Evolutionary conservation across 53 echinoderm and acorn worm genomes (phyloP).

Genomic region (Temnopleurus reevesii): DNA sequence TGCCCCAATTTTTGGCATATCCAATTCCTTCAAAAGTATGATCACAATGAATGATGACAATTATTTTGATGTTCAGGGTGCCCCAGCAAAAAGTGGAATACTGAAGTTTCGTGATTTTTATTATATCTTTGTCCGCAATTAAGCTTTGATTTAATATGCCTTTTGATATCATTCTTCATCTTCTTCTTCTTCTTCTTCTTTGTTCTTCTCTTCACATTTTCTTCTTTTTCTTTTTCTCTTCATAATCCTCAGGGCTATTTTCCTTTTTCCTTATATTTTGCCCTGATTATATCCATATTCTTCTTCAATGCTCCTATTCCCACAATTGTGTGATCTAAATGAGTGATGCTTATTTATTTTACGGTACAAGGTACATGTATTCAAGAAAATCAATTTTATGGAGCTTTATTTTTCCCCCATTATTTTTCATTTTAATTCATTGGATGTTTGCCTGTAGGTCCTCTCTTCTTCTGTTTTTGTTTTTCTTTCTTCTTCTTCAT

Average conservation of each 20-base stretch:
- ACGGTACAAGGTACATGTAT: too few species aligned
- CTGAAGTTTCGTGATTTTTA: not conserved
- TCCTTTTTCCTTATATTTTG: too few species aligned
- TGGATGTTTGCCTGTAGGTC: not conserved
- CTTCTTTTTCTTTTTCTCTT: too few species aligned
- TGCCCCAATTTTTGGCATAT: too few species aligned
- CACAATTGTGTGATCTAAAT: too few species aligned
- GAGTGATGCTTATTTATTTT: too few species aligned
- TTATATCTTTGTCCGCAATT: not conserved
- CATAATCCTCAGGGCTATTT: too few species aligned
- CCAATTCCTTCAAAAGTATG: not conserved
- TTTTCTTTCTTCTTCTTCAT: not conserved
- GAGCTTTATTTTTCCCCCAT: too few species aligned
- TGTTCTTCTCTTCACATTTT: not conserved
- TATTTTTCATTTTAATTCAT: not conserved
- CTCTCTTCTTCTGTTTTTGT: not conserved
- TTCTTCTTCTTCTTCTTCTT: not conserved
- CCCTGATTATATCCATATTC: too few species aligned
- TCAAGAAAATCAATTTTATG: too few species aligned
- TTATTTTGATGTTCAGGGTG: not conserved
- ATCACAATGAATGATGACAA: not conserved
- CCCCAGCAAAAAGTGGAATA: not conserved
- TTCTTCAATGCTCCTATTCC: too few species aligned
- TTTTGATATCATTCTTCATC: not conserved
- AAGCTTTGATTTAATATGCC: not conserved